phyloP scores from a whole-genome alignment of 1,140 invertebrate species.

The Drusus annulatus region DNA sequence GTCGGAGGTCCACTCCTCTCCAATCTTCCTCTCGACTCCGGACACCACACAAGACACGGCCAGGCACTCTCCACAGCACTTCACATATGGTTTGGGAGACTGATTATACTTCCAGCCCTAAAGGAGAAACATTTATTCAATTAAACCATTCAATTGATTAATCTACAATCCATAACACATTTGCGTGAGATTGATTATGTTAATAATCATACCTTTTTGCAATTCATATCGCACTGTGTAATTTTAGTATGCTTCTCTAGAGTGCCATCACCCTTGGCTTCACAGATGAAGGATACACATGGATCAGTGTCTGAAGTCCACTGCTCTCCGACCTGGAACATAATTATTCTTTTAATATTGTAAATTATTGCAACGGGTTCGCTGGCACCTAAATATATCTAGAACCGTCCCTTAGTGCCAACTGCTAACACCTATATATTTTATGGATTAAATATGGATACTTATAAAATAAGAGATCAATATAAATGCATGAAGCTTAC shows the following conservation, averaged over 20 bases:
- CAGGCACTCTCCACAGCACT: constrained; percentile 79
- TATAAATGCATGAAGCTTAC: constrained; percentile 58
- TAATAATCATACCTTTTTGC: constrained; percentile 34
- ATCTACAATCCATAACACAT: background rate
- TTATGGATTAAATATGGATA: too few species aligned
- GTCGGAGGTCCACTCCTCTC: constrained; percentile 71
- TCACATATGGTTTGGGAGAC: constrained; percentile 57
- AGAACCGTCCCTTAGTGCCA: too few species aligned
- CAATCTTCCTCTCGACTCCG: constrained; percentile 68
- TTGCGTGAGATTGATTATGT: background rate
- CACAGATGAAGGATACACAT: constrained; percentile 35
- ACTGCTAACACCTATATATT: too few species aligned
- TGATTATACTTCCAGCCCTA: constrained; percentile 68
- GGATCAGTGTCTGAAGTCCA: constrained; percentile 36
- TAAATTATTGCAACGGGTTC: too few species aligned
- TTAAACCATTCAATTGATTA: constrained; percentile 20
- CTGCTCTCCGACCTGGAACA: constrained; percentile 29
- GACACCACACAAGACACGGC: constrained; percentile 75
- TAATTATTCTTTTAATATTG: background rate
- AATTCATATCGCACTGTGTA: constrained; percentile 39
- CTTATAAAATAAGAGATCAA: too few species aligned
- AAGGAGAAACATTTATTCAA: background rate
- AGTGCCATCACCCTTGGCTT: constrained; percentile 44
- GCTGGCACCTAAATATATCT: too few species aligned
- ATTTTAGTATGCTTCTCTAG: constrained; percentile 39